Evolutionary conservation across 2,888 invertebrate species (phyloP), one percentile per base, ranked within the genome.

Genomic region (Caenorhabditis afra): DNA sequence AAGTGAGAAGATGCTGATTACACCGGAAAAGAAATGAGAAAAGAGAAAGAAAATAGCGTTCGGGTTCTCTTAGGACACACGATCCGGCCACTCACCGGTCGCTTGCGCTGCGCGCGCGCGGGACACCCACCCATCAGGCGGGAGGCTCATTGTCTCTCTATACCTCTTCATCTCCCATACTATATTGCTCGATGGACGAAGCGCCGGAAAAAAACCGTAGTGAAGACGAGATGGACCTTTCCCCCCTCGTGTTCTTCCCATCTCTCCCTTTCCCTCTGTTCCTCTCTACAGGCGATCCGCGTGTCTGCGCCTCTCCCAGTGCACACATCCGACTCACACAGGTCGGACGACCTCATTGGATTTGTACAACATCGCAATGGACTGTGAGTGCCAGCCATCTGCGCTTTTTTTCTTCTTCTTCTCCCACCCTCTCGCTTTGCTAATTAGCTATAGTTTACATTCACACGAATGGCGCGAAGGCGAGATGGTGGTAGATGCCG

Each of bases 31-130:
- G 52, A 65, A 55, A 55, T n/a, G 39, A 47, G 57, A 57, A 65
- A 20, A 52, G 50, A 22, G 39, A 49, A 55, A 22, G 52, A 50
- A 39, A 49, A 58, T 50, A 73, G 64, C 62, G 64, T 57, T 68
- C 66, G 0, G n/a, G 11, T 45, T 22, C 52, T 47, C 70, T 37
- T 61, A 11, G 61, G 68, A 70, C 61, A 70, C 70, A 70, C 70
- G 70, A 70, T 70, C 61, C 53, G 59, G 37, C 68, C 61, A 61
- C 61, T 53, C 68, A 70, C 53, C 59, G 59, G 61, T 53, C 37
- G 20, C 29, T 3, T 7, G 29, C 3, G 29, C 29, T 7, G 29
- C 29, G 29, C 29, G 57, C 39, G 22, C 57, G 39, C 55, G 16
- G 22, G 41, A 50, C 23, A 37, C 57, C n/a, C 52, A 61, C 44